These are phyloP conservation scores for Drosophila tristis DNA, from an alignment of 1,140 invertebrate species.

Conservation along the genomic window DNA sequence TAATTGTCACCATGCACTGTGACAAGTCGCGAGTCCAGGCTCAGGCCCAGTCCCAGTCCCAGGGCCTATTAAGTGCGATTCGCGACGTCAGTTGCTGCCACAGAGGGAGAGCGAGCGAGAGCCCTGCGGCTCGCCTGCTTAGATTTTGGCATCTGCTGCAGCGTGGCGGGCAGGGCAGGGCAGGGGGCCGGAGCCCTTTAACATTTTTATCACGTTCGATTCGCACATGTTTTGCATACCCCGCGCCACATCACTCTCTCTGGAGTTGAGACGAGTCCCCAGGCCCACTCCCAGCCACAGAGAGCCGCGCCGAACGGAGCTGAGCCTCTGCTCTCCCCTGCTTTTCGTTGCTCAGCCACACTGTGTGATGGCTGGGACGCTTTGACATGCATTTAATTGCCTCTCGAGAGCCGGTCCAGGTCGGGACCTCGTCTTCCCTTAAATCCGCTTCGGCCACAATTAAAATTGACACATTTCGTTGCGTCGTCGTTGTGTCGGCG, in stretches of 20 bases:
- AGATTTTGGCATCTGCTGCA: constrained; percentile 32
- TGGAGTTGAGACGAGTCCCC: no score
- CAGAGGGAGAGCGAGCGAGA: constrained; percentile 3
- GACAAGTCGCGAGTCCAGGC: constrained; percentile 27
- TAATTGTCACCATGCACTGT: constrained; percentile 79
- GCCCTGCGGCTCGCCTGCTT: constrained; percentile 16
- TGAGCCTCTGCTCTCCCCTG: no score
- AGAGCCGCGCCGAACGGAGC: no score
- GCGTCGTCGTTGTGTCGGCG: constrained; percentile 46
- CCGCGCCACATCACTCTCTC: constrained; percentile 15
- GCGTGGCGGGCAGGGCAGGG: background rate
- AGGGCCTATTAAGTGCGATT: constrained; percentile 69
- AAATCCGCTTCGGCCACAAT: constrained; percentile 79
- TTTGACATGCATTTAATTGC: constrained; percentile 84
- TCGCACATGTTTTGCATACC: constrained; percentile 83
- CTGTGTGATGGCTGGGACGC: constrained; percentile 69
- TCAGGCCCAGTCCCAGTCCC: background rate
- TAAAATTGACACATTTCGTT: constrained; percentile 84
- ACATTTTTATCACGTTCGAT: constrained; percentile 84
- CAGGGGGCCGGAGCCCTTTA: constrained; percentile 45
- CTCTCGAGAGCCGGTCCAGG: constrained; percentile 41
- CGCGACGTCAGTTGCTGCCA: constrained; percentile 60
- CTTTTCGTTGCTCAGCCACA: no score
- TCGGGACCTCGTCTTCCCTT: constrained; percentile 52
- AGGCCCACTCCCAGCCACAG: no score